Evolutionary conservation across 2,113 vertebrate species (phyloP).

Genomic region (Spheniscus mendiculus): DNA sequence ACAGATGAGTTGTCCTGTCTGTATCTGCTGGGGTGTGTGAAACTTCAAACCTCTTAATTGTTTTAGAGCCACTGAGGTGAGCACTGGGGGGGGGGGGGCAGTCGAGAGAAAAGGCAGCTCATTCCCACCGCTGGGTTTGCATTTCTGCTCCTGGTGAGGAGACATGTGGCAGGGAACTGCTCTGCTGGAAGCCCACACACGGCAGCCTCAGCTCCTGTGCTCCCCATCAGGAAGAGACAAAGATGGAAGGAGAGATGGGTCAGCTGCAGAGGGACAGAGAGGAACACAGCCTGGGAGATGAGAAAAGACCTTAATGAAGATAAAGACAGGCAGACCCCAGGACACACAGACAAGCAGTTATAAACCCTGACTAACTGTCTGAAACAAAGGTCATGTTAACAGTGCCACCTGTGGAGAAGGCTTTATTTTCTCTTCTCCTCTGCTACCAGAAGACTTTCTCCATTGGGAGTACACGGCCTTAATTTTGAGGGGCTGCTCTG

Average conservation of each 20-base stretch:
- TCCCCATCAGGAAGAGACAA: not conserved
- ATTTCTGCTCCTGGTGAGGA: not conserved
- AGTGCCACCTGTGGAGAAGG: not conserved
- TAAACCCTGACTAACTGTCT: not conserved
- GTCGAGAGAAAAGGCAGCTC: not conserved
- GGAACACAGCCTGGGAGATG: not conserved
- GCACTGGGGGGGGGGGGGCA: not conserved
- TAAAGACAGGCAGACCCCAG: slow-evolving; percentile 2
- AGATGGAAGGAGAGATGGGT: not conserved
- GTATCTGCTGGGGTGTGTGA: slow-evolving; percentile 27
- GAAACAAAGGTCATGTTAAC: not conserved
- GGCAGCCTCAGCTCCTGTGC: not conserved
- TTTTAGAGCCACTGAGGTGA: slow-evolving; percentile 51
- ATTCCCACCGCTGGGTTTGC: not conserved
- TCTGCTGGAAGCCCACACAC: not conserved
- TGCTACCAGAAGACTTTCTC: not conserved
- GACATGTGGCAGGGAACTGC: not conserved
- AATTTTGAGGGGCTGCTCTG: not conserved
- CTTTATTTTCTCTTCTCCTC: not conserved
- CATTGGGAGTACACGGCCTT: not conserved
- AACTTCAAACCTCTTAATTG: slow-evolving; percentile 71
- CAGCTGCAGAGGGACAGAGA: not conserved
- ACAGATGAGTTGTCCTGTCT: slow-evolving; percentile 43
- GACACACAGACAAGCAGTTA: not conserved
- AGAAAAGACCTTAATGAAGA: not conserved